A percentile compares a stretch with the other conserved stretches of the same genome.
Evolutionary conservation across 2,888 invertebrate genomes (phyloP).

Genomic region (Agrilus biguttatus): DNA sequence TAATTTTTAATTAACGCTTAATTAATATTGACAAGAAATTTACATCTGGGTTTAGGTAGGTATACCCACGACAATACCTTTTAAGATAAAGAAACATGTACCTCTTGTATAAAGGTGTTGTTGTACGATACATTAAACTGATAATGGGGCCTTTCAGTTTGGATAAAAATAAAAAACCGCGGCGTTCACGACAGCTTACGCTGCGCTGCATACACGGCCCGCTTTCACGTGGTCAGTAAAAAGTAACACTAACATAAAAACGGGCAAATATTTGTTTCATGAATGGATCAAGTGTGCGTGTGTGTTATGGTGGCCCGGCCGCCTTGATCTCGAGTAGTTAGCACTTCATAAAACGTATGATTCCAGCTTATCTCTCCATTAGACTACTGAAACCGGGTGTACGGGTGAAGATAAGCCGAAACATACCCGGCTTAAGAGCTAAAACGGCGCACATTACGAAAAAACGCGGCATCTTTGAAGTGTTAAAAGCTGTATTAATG

Average conservation of each 20-base stretch:
- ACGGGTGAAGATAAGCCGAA: conserved; percentile 6
- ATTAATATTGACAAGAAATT: too few species aligned
- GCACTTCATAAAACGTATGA: conserved; percentile 29
- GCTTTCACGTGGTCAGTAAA: conserved; percentile 2
- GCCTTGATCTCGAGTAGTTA: conserved; percentile 26
- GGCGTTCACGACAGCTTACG: too few species aligned
- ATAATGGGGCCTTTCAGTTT: too few species aligned
- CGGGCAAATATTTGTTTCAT: conserved; percentile 4
- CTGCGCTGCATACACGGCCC: too few species aligned
- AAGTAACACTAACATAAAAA: conserved; percentile 1
- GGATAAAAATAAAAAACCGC: too few species aligned
- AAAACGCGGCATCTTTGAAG: conserved; percentile 16
- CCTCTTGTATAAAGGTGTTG: too few species aligned
- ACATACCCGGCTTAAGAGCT: conserved; percentile 13
- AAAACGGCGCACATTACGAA: conserved; percentile 16
- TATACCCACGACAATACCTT: too few species aligned
- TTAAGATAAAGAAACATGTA: too few species aligned
- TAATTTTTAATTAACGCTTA: too few species aligned
- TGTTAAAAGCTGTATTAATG: conserved; percentile 28
- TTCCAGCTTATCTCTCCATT: conserved; percentile 29
- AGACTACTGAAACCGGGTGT: conserved; percentile 17
- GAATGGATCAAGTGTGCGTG: conserved; percentile 7
- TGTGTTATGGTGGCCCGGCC: conserved; percentile 9
- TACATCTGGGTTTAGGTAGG: too few species aligned
- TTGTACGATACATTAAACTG: too few species aligned